These are phyloP conservation scores for Dicyrtoma fusca DNA, from an alignment of 2,888 invertebrate genomes.

Conservation along the genomic window DNA sequence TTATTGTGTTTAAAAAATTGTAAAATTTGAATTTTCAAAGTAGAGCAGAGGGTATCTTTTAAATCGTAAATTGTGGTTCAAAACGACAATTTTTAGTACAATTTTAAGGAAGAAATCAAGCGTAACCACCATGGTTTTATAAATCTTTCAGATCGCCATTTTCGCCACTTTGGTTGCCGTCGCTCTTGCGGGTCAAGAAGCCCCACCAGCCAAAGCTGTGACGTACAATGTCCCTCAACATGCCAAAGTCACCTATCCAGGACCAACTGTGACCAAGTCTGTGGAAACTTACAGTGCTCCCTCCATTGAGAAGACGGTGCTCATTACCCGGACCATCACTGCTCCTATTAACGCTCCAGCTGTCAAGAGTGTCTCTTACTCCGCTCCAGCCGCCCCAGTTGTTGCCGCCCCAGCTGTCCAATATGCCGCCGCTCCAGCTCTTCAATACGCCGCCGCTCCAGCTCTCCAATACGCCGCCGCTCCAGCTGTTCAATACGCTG, in stretches of 20 bases:
- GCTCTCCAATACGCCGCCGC: neutral
- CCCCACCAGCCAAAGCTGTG: slow-evolving; percentile 54
- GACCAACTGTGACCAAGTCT: slow-evolving; percentile 40
- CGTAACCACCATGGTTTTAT: too few species aligned
- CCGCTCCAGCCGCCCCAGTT: slow-evolving; percentile 9
- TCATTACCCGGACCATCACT: slow-evolving; percentile 45
- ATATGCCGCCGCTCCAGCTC: slow-evolving; percentile 26
- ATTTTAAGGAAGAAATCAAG: too few species aligned
- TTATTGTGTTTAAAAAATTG: too few species aligned
- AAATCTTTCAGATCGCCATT: too few species aligned
- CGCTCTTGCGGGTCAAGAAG: slow-evolving; percentile 50
- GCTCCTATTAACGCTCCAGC: slow-evolving; percentile 43
- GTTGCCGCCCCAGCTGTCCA: slow-evolving; percentile 1
- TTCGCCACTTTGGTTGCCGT: slow-evolving; percentile 42
- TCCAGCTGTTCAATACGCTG: neutral
- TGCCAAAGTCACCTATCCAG: slow-evolving; percentile 50
- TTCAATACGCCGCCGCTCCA: slow-evolving; percentile 9
- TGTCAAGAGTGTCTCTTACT: slow-evolving; percentile 28
- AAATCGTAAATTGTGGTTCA: too few species aligned
- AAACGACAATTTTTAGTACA: too few species aligned
- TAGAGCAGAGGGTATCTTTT: too few species aligned
- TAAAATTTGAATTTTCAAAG: too few species aligned
- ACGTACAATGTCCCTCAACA: slow-evolving; percentile 53
- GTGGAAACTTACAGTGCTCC: slow-evolving; percentile 45
- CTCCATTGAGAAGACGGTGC: slow-evolving; percentile 44